A percentile compares a stretch with the other conserved stretches of the same genome.
Evolutionary conservation across 2,113 vertebrate genomes (phyloP).

Genomic region (Phalacrocorax aristotelis): DNA sequence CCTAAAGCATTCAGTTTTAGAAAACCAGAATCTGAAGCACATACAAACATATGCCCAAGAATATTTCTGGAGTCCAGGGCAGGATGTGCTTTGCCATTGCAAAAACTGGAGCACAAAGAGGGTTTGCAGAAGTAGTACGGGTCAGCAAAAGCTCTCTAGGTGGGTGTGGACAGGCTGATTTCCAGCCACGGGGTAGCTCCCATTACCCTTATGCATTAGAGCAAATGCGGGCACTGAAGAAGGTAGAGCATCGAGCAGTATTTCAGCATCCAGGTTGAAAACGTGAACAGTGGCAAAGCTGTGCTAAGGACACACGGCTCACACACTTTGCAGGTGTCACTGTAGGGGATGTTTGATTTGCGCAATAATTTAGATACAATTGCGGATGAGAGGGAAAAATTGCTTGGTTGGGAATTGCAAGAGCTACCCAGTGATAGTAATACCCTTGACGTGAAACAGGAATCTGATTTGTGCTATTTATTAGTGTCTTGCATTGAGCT

Average conservation of each 20-base stretch:
- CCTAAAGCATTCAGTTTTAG: not conserved
- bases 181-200: not conserved
- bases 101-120: not conserved
- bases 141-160: not conserved
- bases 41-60: not conserved
- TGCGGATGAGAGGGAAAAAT: not conserved
- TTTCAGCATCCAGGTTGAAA: not conserved
- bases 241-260: not conserved
- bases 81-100: not conserved
- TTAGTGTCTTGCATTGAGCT: not conserved
- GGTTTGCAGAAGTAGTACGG: not conserved
- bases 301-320: not conserved
- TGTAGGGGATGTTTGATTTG: not conserved
- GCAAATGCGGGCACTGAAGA: not conserved
- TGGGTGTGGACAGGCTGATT: not conserved
- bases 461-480: not conserved
- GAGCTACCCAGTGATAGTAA: not conserved
- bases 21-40: not conserved
- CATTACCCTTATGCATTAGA: fast-evolving
- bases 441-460: not conserved
- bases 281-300: not conserved
- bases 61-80: not conserved
- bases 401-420: not conserved
- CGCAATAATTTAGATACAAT: not conserved
- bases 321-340: not conserved